Evolutionary conservation across 2,797 vertebrate genomes (phyloP).

Genomic region (Alosa sapidissima): DNA sequence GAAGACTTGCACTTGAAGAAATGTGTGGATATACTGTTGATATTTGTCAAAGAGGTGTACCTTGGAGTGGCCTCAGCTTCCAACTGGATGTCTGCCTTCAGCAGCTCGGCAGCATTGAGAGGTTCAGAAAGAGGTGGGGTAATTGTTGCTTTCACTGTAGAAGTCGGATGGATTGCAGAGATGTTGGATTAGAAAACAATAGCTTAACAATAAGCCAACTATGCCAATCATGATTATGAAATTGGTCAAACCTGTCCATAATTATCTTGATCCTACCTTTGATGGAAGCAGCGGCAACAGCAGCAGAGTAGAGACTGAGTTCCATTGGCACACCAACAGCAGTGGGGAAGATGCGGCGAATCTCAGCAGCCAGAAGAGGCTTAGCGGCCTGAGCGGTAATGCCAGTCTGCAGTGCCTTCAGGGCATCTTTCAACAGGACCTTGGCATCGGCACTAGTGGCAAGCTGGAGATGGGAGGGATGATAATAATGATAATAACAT

Average conservation of each 20-base stretch:
- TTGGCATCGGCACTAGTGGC: constrained; percentile 46
- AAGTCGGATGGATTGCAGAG: neutral
- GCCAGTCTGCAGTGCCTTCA: constrained; percentile 63
- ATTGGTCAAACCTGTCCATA: constrained; percentile 55
- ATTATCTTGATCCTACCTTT: constrained; percentile 59
- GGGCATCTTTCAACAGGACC: neutral
- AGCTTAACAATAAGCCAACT: neutral
- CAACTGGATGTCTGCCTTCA: constrained; percentile 71
- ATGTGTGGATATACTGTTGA: neutral
- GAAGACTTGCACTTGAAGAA: neutral
- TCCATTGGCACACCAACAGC: constrained; percentile 79
- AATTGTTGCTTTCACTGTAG: constrained; percentile 67
- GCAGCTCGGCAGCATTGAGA: constrained; percentile 65
- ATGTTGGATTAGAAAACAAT: neutral
- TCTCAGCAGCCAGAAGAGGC: constrained; percentile 69
- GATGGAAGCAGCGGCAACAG: constrained; percentile 62
- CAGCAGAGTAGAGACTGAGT: constrained; percentile 69
- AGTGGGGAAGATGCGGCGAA: constrained; percentile 74
- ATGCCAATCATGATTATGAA: neutral
- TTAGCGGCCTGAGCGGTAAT: constrained; percentile 60
- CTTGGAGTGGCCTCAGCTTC: constrained; percentile 72
- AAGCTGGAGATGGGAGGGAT: constrained; percentile 6
- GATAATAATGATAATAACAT: no score
- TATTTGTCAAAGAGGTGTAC: constrained; percentile 52
- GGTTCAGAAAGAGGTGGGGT: constrained; percentile 69